Evolutionary conservation across 2,113 vertebrate species (phyloP), one percentile per base, ranked within the genome.

Genomic region (Oryzias javanicus): DNA sequence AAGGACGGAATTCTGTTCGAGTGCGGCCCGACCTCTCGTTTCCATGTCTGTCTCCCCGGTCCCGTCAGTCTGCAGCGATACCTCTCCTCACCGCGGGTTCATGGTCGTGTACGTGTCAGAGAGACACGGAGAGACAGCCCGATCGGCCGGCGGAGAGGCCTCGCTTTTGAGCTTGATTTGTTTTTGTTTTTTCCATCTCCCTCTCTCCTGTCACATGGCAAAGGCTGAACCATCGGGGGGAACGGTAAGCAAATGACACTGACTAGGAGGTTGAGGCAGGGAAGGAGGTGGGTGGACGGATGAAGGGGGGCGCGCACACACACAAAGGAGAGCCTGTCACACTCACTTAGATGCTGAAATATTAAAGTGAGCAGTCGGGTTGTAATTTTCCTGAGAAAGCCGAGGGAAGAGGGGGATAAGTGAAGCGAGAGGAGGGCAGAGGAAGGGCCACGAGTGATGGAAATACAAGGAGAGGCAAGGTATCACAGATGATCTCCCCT

Each of bases 341-440:
- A 89, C 82, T 90, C 85, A 88, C 86, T 90, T 91, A 90, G 82
- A 89, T 83, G 89, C 81, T 90, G 87, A 91, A 91, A 90, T 91
- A 92, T 90, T 89, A 90, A 90, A 89, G 90, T 88, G 87, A 84
- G 78, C 85, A 91, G 89, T 89, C 90, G 91, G 90, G 90, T 91
- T 91, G 84, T 92, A 91, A 92, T 92, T 92, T 92, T 88, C 90
- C 83, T 70, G 80, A 85, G 88, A 88, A 90, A 89, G 86, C 80
- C 42, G 48, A 86, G 84, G 78, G 83, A 83, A 72, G 70, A 76
- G 55, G 79, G 74, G 82, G 77, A 75, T 84, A 85, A 85, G 82
- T 77, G 84, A 83, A 82, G 82, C 60, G 54, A 72, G 65, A 79
- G 74, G 41, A 49, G 59, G 67, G 63, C 52, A 47, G 60, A 67